These are phyloP conservation scores for Phrynocephalus guinanensis DNA, from an alignment of 2,797 vertebrate species.

Conservation along the genomic window DNA sequence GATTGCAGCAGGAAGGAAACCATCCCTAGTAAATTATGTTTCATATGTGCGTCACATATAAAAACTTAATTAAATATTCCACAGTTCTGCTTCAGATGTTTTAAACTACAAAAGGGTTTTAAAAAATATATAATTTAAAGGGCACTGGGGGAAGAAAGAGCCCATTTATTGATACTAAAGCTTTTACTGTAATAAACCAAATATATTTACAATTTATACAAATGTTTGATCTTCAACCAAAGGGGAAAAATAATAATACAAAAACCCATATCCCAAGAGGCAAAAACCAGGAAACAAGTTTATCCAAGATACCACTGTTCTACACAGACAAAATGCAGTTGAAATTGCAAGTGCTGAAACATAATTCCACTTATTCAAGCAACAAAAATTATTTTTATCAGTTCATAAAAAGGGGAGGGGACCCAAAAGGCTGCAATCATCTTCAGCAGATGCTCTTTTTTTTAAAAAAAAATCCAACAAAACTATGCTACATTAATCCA, in stretches of 20 bases:
- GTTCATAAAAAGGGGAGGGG: constrained; percentile 61
- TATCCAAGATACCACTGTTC: constrained; percentile 76
- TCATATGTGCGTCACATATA: constrained; percentile 59
- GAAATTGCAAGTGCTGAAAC: constrained; percentile 72
- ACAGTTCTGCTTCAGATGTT: constrained; percentile 63
- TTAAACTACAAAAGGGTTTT: constrained; percentile 57
- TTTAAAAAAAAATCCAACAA: constrained; percentile 51
- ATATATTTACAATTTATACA: constrained; percentile 98
- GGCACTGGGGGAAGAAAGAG: constrained; percentile 71
- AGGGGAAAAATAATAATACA: constrained; percentile 78
- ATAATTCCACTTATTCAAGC: constrained; percentile 75
- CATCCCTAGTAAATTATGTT: constrained; percentile 58
- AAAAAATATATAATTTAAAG: constrained; percentile 66
- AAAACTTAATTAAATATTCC: constrained; percentile 70
- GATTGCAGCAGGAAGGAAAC: constrained; percentile 51
- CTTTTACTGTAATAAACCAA: constrained; percentile 93
- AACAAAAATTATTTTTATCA: constrained; percentile 69
- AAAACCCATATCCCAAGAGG: constrained; percentile 77
- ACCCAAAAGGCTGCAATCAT: constrained; percentile 59
- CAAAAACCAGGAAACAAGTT: constrained; percentile 81
- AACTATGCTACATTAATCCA: constrained; percentile 65
- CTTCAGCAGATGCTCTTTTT: constrained; percentile 66
- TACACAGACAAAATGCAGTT: constrained; percentile 75
- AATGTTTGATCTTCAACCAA: constrained; percentile 88
- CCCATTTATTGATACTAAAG: constrained; percentile 89